These are phyloP conservation scores for Danio kyathit DNA, from an alignment of 2,797 vertebrate genomes.

Conservation along the genomic window DNA sequence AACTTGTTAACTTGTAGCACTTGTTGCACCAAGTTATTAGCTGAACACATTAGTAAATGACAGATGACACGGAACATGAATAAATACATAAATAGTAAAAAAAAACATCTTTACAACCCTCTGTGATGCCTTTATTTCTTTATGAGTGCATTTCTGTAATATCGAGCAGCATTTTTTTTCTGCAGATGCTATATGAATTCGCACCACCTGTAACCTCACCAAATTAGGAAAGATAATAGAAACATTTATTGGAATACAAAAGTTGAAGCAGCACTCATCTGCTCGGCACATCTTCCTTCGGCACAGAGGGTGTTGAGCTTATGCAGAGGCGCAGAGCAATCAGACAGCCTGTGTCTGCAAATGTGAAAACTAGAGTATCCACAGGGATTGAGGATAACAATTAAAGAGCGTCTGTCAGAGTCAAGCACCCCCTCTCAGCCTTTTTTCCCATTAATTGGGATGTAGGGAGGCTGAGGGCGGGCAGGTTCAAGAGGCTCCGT, in stretches of 20 bases:
- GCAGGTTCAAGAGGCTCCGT: slow-evolving; percentile 83
- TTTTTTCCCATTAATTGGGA: slow-evolving; percentile 84
- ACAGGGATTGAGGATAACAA: slow-evolving; percentile 81
- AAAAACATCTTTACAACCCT: too few species aligned
- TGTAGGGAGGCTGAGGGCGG: slow-evolving; percentile 82
- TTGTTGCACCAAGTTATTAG: too few species aligned
- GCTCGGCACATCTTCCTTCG: not conserved
- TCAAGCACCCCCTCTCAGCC: slow-evolving; percentile 82
- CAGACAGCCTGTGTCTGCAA: slow-evolving; percentile 73
- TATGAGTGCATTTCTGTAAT: too few species aligned
- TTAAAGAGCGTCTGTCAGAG: slow-evolving; percentile 81
- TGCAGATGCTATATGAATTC: too few species aligned
- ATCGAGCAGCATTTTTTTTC: too few species aligned
- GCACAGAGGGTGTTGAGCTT: slow-evolving; percentile 25
- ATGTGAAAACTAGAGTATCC: slow-evolving; percentile 74
- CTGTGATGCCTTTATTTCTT: too few species aligned
- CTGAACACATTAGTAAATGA: too few species aligned
- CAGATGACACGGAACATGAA: too few species aligned
- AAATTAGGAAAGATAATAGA: not conserved
- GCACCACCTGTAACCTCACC: not conserved
- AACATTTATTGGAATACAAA: slow-evolving; percentile 2
- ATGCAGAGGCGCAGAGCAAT: slow-evolving; percentile 68
- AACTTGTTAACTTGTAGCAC: too few species aligned
- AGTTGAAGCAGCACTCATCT: slow-evolving; percentile 2
- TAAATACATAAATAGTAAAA: too few species aligned